These are phyloP conservation scores for Bettongia penicillata DNA, from an alignment of 2,113 vertebrate species.

Conservation along the genomic window DNA sequence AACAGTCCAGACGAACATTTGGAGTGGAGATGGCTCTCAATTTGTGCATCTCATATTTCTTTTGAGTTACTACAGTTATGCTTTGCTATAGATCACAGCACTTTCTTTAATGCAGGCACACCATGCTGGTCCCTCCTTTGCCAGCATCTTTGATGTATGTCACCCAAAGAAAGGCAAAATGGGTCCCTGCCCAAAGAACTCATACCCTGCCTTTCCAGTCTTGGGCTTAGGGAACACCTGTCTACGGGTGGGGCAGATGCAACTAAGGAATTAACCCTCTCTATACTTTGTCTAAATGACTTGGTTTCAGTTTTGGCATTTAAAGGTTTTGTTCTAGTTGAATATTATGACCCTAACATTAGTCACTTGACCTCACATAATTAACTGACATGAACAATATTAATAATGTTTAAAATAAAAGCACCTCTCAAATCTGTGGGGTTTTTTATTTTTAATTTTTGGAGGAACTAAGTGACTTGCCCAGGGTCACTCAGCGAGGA, in stretches of 20 bases:
- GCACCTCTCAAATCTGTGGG: background rate
- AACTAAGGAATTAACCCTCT: background rate
- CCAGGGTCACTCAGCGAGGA: background rate
- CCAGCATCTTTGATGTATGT: too few species aligned
- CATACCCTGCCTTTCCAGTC: too few species aligned
- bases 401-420: slow-evolving; percentile 42
- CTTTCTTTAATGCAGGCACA: too few species aligned
- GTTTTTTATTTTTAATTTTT: background rate
- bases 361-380: slow-evolving; percentile 16
- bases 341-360: background rate
- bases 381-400: background rate
- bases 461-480: background rate
- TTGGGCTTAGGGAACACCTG: background rate
- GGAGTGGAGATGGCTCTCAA: too few species aligned
- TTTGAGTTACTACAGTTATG: too few species aligned
- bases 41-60: too few species aligned
- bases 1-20: too few species aligned
- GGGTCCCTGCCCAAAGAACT: background rate
- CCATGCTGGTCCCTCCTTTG: too few species aligned
- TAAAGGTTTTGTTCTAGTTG: background rate
- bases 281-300: background rate
- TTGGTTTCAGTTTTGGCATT: background rate
- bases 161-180: background rate
- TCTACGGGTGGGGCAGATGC: background rate
- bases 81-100: too few species aligned